Conservation (phyloP, 2,797 vertebrate genomes). For the Danio choprae region DNA sequence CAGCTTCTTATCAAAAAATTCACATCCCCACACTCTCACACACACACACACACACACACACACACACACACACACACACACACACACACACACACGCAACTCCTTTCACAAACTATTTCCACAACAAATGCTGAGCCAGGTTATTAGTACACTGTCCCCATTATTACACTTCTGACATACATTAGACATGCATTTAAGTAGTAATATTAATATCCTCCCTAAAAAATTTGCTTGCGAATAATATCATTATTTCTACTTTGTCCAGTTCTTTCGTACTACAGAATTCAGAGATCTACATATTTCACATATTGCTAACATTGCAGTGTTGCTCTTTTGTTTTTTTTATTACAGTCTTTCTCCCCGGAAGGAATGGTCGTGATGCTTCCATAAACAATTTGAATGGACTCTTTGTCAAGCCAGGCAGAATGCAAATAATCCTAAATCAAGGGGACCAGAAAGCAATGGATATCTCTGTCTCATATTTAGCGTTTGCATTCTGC, state of each 20-base stretch:
- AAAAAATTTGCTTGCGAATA: conserved; percentile 36
- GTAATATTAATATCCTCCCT: conserved; percentile 17
- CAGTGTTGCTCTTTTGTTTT: conserved; percentile 66
- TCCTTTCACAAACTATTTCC: conserved; percentile 45
- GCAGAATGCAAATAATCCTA: conserved; percentile 77
- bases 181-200: conserved; percentile 16
- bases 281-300: conserved; percentile 67
- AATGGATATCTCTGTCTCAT: conserved; percentile 67
- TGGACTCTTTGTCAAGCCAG: conserved; percentile 75
- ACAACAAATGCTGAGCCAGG: conserved; percentile 40
- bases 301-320: conserved; percentile 56
- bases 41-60: conserved; percentile 50
- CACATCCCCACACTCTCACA: conserved; percentile 36
- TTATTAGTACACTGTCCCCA: conserved; percentile 50
- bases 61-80: conserved; percentile 54
- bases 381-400: conserved; percentile 81
- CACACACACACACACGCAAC: conserved; percentile 54
- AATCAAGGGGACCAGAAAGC: conserved; percentile 72
- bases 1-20: conserved; percentile 33
- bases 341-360: conserved; percentile 72
- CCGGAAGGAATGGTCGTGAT: conserved; percentile 71
- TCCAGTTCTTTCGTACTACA: conserved; percentile 52
- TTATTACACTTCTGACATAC: conserved; percentile 3
- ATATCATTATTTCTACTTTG: conserved; percentile 49
- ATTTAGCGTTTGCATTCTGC: conserved; percentile 64